Percentiles rank a stretch among this genome's conserved stretches.
Evolutionary conservation across 1,140 invertebrate genomes (phyloP).

Genomic region (Heliconius himera): DNA sequence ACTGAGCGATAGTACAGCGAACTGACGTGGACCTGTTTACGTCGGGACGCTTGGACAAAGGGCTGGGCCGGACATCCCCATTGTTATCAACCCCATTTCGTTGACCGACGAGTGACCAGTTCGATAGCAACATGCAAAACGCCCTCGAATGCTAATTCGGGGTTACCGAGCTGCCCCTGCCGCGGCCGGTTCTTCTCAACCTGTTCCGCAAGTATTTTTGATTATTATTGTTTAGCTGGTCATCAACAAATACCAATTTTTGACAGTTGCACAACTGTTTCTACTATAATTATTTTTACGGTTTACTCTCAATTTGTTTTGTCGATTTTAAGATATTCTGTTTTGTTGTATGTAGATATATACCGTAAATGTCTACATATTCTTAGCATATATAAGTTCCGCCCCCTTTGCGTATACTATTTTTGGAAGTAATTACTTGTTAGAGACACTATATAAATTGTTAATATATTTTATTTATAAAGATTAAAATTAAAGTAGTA

Average conservation of each 20-base stretch:
- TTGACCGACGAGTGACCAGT: constrained; percentile 61
- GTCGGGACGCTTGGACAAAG: constrained; percentile 44
- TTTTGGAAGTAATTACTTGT: constrained; percentile 24
- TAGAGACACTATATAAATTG: not conserved
- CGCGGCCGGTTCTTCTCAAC: constrained; percentile 55
- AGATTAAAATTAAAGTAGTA: constrained; percentile 47
- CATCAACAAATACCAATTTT: constrained; percentile 24
- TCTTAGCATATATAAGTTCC: not conserved
- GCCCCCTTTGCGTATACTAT: not conserved
- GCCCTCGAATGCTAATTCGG: constrained; percentile 63
- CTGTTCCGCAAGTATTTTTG: constrained; percentile 70
- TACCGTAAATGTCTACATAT: not conserved
- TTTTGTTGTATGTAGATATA: not conserved
- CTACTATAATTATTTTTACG: not conserved
- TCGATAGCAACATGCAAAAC: constrained; percentile 63
- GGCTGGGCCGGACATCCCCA: constrained; percentile 64
- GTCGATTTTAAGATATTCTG: too few relatives aligned
- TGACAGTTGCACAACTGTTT: not conserved
- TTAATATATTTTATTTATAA: not conserved
- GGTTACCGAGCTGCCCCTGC: constrained; percentile 60
- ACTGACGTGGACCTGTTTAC: constrained; percentile 40
- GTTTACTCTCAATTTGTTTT: not conserved
- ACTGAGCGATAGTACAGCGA: constrained; percentile 52
- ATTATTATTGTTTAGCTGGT: constrained; percentile 40
- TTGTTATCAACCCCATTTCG: constrained; percentile 71